Conservation (phyloP, 2,797 vertebrate genomes). For the Acipenser oxyrinchus region DNA sequence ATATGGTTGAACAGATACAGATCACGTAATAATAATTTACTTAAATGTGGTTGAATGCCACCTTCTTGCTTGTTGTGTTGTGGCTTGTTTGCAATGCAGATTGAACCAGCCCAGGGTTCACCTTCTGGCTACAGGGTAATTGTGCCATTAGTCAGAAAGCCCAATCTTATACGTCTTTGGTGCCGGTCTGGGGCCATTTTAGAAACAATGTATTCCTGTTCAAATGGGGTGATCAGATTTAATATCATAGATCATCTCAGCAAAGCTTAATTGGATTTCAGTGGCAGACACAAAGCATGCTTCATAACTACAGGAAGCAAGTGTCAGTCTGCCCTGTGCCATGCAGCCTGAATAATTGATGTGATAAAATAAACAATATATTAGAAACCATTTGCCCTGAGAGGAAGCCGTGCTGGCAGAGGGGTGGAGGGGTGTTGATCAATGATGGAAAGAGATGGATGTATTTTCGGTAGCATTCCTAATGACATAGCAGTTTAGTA, state of each 20-base stretch:
- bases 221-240: constrained; percentile 70
- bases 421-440: no score
- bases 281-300: constrained; percentile 60
- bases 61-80: constrained; percentile 41
- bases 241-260: constrained; percentile 58
- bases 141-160: constrained; percentile 52
- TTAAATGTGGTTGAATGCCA: constrained; percentile 8
- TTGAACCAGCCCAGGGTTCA: constrained; percentile 60
- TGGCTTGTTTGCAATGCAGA: constrained; percentile 36
- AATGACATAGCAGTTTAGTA: no score
- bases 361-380: constrained; percentile 68
- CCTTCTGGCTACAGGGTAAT: constrained; percentile 58
- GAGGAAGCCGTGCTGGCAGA: constrained; percentile 43
- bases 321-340: constrained; percentile 63
- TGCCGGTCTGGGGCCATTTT: constrained; percentile 9
- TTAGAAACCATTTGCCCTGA: constrained; percentile 62
- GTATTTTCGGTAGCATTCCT: no score
- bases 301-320: constrained; percentile 67
- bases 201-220: constrained; percentile 65
- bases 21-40: no score
- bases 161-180: constrained; percentile 39
- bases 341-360: constrained; percentile 61
- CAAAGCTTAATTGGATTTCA: constrained; percentile 62
- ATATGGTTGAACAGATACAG: no score
- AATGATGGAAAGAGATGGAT: no score